Base-by-base conservation (phyloP, 2,797 vertebrate genomes). In the Mormyrus proboscirostris region DNA sequence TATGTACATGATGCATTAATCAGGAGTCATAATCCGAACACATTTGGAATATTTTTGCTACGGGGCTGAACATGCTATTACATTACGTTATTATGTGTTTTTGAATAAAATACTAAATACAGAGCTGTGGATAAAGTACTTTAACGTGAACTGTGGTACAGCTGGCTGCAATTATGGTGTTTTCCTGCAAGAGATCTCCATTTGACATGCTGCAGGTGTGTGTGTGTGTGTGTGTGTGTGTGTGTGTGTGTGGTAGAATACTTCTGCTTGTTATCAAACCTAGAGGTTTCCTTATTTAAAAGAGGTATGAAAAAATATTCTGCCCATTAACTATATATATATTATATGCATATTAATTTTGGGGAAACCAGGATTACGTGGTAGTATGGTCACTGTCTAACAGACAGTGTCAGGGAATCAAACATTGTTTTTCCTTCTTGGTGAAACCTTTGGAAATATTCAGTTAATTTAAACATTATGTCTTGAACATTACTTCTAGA, bases 111-210 rank as follows among this genome's bases (percentile, higher is more conserved):
- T 53, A n/a, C n/a, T 57, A 59, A 73, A 84, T 88, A 14, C 41
- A 16, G 51, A 47, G 38, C 38, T 51, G 50, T 53, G 19, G n/a
- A 87, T 51, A 44, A 73, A 87, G n/a, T 53, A 19, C 62, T 55
- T 84, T n/a, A 55, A 55, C 22, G 25, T 87, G 73, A 84, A 69
- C 53, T 49, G 41, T 49, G 44, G 69, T n/a, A 2, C 62, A 90
- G 53, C 86, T 88, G 86, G 5, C 16, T 38, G 53, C 25, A 84
- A 90, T 88, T 88, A 90, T 84, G 76, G 69, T 50, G 55, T 90
- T 88, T 51, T 90, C 25, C 33, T 33, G 53, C 16, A 50, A 51
- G 49, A 79, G 29, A 53, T 65, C 88, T 83, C 41, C 41, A 25
- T 88, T 59, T 38, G 29, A 84, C 57, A 76, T 51, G 51, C 89